phyloP scores from a whole-genome alignment of 2,888 invertebrate genomes.

The Aphidius colemani region DNA sequence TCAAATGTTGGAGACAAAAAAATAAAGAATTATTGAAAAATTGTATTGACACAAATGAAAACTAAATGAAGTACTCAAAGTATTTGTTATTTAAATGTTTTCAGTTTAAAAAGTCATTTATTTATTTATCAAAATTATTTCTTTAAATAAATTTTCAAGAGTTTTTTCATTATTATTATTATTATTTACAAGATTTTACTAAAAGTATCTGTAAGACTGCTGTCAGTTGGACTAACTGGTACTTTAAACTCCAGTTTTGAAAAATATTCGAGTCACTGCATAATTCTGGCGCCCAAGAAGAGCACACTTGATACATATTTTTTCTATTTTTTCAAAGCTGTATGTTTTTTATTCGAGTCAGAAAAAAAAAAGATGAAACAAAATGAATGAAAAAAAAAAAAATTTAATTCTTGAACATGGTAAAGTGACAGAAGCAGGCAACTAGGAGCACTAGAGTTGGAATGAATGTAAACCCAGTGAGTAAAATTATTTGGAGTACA shows the following conservation, averaged over 20 bases:
- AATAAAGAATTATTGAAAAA: too few relatives aligned
- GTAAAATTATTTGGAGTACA: conserved; percentile 23
- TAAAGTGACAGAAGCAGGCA: conserved; percentile 12
- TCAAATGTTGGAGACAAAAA: too few relatives aligned
- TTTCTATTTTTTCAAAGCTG: not conserved
- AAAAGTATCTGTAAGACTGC: conserved; percentile 18
- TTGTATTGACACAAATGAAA: too few relatives aligned
- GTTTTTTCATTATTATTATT: too few relatives aligned
- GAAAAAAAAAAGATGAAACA: too few relatives aligned
- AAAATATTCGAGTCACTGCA: conserved; percentile 20
- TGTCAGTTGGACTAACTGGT: conserved; percentile 13
- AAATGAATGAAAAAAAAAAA: too few relatives aligned
- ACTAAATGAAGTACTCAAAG: too few relatives aligned
- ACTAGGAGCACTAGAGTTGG: conserved; percentile 15
- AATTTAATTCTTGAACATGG: conserved; percentile 4
- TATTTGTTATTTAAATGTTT: too few relatives aligned
- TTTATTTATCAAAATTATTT: too few relatives aligned
- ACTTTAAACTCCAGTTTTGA: conserved; percentile 19
- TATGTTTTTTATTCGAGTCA: not conserved
- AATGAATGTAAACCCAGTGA: conserved; percentile 12
- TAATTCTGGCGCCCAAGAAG: conserved; percentile 16
- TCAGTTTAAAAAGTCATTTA: too few relatives aligned
- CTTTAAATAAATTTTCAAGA: too few relatives aligned
- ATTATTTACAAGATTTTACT: not conserved
- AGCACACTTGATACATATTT: not conserved